Conservation (phyloP, 2,113 vertebrate species). For the Urocynchramus pylzowi region DNA sequence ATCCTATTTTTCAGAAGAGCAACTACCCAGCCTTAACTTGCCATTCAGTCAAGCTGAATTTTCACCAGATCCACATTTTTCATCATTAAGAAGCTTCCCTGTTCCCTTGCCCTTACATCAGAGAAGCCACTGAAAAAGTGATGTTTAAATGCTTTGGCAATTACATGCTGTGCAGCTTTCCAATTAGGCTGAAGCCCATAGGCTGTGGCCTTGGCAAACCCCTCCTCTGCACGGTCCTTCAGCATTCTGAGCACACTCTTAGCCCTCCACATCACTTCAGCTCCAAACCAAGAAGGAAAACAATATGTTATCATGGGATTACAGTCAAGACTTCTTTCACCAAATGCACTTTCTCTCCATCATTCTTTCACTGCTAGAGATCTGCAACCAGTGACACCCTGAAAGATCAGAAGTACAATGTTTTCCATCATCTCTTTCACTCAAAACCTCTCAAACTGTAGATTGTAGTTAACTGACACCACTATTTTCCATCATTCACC, state of each 20-base stretch:
- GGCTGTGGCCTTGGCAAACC: neutral
- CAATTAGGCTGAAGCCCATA: neutral
- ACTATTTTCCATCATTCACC: neutral
- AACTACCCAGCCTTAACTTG: neutral
- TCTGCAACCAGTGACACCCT: neutral
- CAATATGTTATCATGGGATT: neutral
- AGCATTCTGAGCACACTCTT: neutral
- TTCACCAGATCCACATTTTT: neutral
- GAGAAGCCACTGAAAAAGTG: neutral
- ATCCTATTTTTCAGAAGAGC: neutral
- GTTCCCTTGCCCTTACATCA: neutral
- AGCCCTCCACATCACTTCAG: neutral
- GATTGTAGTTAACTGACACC: neutral
- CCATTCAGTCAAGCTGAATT: neutral
- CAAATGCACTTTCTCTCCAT: neutral
- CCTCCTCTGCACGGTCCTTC: neutral
- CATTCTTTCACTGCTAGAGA: neutral
- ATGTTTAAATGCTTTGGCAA: neutral
- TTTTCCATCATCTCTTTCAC: neutral
- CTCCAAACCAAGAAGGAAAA: neutral
- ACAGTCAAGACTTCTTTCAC: neutral
- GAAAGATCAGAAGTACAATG: neutral
- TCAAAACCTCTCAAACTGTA: neutral
- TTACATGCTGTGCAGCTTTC: neutral
- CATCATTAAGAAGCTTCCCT: neutral